Conservation (phyloP, 2,797 vertebrate species). For the Pantherophis vulpinus region DNA sequence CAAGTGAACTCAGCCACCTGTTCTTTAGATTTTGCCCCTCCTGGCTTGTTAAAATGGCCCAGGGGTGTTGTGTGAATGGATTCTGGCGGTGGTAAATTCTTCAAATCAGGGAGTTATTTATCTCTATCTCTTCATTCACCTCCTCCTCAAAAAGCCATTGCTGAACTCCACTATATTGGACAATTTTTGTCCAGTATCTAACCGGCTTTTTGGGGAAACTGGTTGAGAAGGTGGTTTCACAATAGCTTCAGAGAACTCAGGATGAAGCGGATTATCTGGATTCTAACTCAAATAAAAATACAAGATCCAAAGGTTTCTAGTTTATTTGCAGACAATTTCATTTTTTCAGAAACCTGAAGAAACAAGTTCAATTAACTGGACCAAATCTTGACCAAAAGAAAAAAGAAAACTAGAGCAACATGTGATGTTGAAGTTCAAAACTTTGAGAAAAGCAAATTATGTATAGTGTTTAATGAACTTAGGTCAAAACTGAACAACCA, state of each 20-base stretch:
- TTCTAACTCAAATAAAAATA: neutral
- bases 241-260: neutral
- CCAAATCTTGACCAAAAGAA: neutral
- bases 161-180: neutral
- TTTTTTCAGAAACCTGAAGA: neutral
- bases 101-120: neutral
- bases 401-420: neutral
- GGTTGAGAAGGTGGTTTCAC: neutral
- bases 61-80: neutral
- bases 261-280: neutral
- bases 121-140: neutral
- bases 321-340: neutral
- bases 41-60: neutral
- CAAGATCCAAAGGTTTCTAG: neutral
- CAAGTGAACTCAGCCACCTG: neutral
- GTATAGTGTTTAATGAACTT: neutral
- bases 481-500: neutral
- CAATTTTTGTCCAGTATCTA: neutral
- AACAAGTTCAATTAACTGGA: neutral
- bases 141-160: neutral
- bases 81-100: neutral
- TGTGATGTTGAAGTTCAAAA: neutral
- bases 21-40: neutral
- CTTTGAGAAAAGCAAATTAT: neutral
- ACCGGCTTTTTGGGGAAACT: neutral